These are phyloP conservation scores for Aspiorhynchus laticeps DNA, from an alignment of 2,113 vertebrate species.

Conservation along the genomic window DNA sequence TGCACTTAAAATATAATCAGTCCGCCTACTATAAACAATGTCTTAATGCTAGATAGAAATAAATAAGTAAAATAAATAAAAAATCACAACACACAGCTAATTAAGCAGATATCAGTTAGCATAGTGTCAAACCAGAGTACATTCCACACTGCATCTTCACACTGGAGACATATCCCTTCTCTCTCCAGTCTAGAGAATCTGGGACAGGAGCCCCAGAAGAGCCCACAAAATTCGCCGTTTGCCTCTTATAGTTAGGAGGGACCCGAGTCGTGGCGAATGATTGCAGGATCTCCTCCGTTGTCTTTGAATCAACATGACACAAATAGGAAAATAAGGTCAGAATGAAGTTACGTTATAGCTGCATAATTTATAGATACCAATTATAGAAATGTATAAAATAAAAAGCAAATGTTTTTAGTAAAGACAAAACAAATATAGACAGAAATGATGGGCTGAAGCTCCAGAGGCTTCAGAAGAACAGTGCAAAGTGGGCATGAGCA, in stretches of 20 bases:
- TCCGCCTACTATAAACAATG: not conserved
- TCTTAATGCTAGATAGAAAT: not conserved
- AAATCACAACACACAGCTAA: not conserved
- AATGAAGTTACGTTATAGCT: not conserved
- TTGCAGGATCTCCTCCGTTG: slow-evolving; percentile 77
- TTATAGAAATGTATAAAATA: too few species aligned
- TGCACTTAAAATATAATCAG: not conserved
- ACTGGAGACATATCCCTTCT: slow-evolving; percentile 78
- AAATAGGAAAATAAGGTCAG: not conserved
- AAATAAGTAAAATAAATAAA: not conserved
- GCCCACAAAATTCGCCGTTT: not conserved
- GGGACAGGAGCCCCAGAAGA: slow-evolving; percentile 58
- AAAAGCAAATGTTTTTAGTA: too few species aligned
- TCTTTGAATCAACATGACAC: slow-evolving; percentile 61
- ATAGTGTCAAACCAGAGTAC: not conserved
- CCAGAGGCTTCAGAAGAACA: too few species aligned
- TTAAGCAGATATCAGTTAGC: not conserved
- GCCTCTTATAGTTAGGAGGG: slow-evolving; percentile 62
- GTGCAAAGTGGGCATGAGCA: too few species aligned
- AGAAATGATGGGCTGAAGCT: too few species aligned
- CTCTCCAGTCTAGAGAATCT: slow-evolving; percentile 82
- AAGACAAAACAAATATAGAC: too few species aligned
- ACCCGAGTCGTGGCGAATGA: slow-evolving; percentile 65
- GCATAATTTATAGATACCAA: not conserved
- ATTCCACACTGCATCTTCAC: slow-evolving; percentile 84